Conservation (phyloP, 2,113 vertebrate species). For the Hippolais icterina region DNA sequence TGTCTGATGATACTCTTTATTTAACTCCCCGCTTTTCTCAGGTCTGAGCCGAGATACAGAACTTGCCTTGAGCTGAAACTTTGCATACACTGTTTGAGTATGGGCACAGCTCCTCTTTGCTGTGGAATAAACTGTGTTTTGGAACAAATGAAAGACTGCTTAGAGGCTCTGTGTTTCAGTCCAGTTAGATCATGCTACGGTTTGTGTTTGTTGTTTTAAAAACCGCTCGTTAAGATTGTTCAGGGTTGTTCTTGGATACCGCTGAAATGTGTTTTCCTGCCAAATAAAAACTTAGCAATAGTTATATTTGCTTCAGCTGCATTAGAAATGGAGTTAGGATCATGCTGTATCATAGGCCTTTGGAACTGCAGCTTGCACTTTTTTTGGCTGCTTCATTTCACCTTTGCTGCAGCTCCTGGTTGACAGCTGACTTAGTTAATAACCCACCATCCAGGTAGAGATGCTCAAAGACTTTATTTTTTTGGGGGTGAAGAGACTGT, state of each 20-base stretch:
- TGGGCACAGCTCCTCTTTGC: background rate
- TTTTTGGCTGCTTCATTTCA: background rate
- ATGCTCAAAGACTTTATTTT: background rate
- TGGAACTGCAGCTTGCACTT: background rate
- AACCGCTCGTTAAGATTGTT: background rate
- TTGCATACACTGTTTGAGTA: background rate
- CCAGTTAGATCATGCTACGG: background rate
- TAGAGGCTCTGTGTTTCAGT: background rate
- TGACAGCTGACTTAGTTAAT: background rate
- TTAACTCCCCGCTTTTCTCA: conserved; percentile 32
- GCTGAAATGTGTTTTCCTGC: background rate
- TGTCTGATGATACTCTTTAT: conserved; percentile 49
- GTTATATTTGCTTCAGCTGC: background rate
- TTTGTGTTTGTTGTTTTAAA: background rate
- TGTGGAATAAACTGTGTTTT: background rate
- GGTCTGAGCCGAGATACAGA: background rate
- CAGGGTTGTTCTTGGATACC: background rate
- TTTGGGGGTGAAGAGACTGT: background rate
- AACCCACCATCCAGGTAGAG: background rate
- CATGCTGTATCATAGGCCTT: background rate
- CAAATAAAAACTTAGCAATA: conserved; percentile 32
- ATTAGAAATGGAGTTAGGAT: background rate
- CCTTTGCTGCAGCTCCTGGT: background rate
- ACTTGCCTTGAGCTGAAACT: conserved; percentile 23
- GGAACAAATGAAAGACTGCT: background rate